Conservation (phyloP, 1,140 invertebrate species). For the Caerostris darwini region DNA sequence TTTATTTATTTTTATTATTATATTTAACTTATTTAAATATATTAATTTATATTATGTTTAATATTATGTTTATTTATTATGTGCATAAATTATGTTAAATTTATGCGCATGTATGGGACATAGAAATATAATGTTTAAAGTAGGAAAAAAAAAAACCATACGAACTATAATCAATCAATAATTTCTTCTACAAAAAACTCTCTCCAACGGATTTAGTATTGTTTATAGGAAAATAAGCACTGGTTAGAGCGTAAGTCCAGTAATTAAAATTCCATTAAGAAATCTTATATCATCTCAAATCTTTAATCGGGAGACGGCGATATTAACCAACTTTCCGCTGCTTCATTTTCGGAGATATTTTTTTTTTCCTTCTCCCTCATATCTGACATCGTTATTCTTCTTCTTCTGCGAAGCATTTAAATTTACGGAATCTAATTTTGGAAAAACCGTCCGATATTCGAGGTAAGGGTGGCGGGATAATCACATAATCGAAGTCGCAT, state of each 20-base stretch:
- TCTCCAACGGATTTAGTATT: background rate
- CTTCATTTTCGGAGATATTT: background rate
- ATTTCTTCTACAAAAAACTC: background rate
- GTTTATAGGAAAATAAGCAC: background rate
- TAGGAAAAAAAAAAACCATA: no score
- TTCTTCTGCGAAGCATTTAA: constrained; percentile 43
- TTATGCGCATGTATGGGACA: no score
- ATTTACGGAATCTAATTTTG: constrained; percentile 61
- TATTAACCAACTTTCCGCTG: constrained; percentile 49
- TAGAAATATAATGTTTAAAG: no score
- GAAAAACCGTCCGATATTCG: constrained; percentile 55
- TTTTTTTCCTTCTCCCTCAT: background rate
- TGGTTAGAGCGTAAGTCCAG: constrained; percentile 8
- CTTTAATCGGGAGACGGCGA: constrained; percentile 37
- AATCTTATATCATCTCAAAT: constrained; percentile 48
- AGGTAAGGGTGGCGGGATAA: constrained; percentile 27
- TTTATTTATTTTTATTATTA: no score
- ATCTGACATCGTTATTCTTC: constrained; percentile 28
- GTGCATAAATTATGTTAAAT: no score
- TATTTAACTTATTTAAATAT: no score
- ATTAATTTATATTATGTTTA: no score
- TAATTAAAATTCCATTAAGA: constrained; percentile 71
- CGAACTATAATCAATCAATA: no score
- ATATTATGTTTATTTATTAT: no score
- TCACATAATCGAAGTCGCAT: constrained; percentile 70